These are phyloP conservation scores for Tragulus kanchil DNA, from an alignment of 2,113 vertebrate genomes.

Conservation along the genomic window DNA sequence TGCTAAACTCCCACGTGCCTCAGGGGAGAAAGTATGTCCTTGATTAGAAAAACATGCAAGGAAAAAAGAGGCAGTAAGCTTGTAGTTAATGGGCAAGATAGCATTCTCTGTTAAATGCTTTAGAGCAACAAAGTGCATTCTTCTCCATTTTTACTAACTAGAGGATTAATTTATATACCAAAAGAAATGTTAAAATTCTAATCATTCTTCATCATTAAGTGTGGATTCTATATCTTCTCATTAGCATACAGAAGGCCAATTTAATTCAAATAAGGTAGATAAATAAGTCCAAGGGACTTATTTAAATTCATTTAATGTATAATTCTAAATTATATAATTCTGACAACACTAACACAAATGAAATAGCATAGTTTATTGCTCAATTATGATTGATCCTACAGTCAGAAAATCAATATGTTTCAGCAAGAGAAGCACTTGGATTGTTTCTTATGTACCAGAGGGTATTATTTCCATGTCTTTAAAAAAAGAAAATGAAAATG, in stretches of 20 bases:
- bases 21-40: slow-evolving; percentile 85
- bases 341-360: slow-evolving; percentile 68
- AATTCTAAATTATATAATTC: slow-evolving; percentile 71
- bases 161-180: slow-evolving; percentile 78
- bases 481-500: neutral
- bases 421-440: slow-evolving; percentile 25
- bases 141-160: slow-evolving; percentile 77
- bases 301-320: slow-evolving; percentile 77
- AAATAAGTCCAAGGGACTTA: slow-evolving; percentile 60
- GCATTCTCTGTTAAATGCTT: slow-evolving; percentile 67
- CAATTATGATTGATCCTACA: slow-evolving; percentile 55
- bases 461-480: neutral
- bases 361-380: slow-evolving; percentile 67
- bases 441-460: neutral
- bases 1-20: slow-evolving; percentile 88
- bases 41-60: slow-evolving; percentile 88
- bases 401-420: slow-evolving; percentile 62
- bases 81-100: slow-evolving; percentile 66
- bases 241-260: slow-evolving; percentile 63
- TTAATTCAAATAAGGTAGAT: slow-evolving; percentile 74
- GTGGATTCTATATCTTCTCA: slow-evolving; percentile 57
- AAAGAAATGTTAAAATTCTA: slow-evolving; percentile 79
- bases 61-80: slow-evolving; percentile 47
- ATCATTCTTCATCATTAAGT: slow-evolving; percentile 76
- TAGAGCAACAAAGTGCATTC: slow-evolving; percentile 59